phyloP scores from a whole-genome alignment of 2,888 invertebrate species.

The Cetonia aurata region DNA sequence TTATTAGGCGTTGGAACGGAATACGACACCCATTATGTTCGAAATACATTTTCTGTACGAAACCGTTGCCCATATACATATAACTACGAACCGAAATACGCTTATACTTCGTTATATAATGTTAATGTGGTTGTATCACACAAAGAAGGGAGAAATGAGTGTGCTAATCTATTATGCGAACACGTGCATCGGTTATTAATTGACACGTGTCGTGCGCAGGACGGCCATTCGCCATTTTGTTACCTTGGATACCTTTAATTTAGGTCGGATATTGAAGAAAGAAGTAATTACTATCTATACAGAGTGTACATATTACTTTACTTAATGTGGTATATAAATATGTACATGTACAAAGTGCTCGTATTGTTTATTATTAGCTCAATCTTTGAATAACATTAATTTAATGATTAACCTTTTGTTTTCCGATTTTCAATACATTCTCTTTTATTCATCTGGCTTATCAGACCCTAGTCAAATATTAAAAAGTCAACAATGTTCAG shows the following conservation, averaged over 20 bases:
- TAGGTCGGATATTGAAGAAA: constrained; percentile 13
- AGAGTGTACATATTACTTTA: not conserved
- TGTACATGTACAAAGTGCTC: no score
- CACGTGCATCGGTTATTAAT: constrained; percentile 44
- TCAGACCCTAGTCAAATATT: no score
- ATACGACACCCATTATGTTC: constrained; percentile 46
- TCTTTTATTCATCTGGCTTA: no score
- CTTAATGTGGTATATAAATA: no score
- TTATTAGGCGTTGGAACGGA: constrained; percentile 57
- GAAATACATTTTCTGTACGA: constrained; percentile 48
- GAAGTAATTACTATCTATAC: constrained; percentile 21
- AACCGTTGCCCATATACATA: constrained; percentile 40
- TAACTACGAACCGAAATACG: constrained; percentile 29
- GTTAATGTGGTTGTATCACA: constrained; percentile 35
- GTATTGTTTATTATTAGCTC: no score
- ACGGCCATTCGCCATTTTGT: constrained; percentile 46
- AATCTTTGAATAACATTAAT: no score
- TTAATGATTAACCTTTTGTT: no score
- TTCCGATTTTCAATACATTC: no score
- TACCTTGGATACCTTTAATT: constrained; percentile 45
- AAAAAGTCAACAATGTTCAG: no score
- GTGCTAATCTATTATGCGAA: constrained; percentile 44
- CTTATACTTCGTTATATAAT: constrained; percentile 32
- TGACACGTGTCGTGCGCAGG: constrained; percentile 50
- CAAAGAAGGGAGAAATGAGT: constrained; percentile 42